These are phyloP conservation scores for Helicoverpa armigera DNA, from an alignment of 1,140 invertebrate genomes.

Conservation along the genomic window DNA sequence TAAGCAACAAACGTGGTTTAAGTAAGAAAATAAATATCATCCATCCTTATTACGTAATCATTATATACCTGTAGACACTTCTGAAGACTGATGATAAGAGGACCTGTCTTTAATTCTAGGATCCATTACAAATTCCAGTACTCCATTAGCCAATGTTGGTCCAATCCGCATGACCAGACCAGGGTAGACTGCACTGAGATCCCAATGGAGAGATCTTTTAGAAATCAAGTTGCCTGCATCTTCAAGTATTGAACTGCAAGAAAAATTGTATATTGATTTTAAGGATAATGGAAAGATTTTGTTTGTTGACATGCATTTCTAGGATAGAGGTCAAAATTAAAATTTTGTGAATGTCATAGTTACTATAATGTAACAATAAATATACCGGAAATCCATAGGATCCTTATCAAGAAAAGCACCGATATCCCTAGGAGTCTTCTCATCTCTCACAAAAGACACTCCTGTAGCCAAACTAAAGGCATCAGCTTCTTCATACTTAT, in stretches of 20 bases:
- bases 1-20: too few species aligned
- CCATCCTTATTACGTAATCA: too few species aligned
- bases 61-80: slow-evolving; percentile 79
- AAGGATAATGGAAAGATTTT: background rate
- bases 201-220: slow-evolving; percentile 90
- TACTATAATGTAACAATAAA: background rate
- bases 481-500: slow-evolving; percentile 89
- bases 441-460: slow-evolving; percentile 87
- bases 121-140: slow-evolving; percentile 91
- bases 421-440: slow-evolving; percentile 85
- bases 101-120: slow-evolving; percentile 84
- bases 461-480: slow-evolving; percentile 89
- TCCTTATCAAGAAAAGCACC: slow-evolving; percentile 90
- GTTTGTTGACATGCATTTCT: background rate
- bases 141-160: slow-evolving; percentile 88
- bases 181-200: slow-evolving; percentile 90
- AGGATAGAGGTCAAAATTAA: background rate
- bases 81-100: slow-evolving; percentile 67
- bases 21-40: too few species aligned
- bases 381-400: slow-evolving; percentile 90
- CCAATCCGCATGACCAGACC: slow-evolving; percentile 90
- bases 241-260: slow-evolving; percentile 87
- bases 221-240: slow-evolving; percentile 91
- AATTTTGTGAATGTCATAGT: too few species aligned
- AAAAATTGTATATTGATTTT: too few species aligned